These are phyloP conservation scores for Enteromius mattozi DNA, from an alignment of 2,797 vertebrate species.

Conservation along the genomic window DNA sequence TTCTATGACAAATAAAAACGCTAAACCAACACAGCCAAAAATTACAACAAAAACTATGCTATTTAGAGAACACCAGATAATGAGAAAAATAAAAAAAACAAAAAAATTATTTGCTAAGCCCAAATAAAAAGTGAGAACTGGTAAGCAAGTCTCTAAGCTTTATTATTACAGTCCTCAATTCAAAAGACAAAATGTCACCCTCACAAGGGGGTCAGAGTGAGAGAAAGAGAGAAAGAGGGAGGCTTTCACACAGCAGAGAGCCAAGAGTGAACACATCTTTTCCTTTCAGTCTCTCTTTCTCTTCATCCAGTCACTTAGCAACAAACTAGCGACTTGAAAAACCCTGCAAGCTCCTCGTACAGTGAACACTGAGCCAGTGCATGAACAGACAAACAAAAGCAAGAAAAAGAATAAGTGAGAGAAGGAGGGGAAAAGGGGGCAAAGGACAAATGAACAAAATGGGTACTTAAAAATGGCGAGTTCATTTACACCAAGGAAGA, in stretches of 20 bases:
- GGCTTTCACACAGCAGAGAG: slow-evolving; percentile 29
- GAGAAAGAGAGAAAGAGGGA: not conserved
- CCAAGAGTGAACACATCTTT: slow-evolving; percentile 5
- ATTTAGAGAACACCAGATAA: not conserved
- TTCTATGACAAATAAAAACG: not conserved
- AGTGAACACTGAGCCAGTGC: slow-evolving; percentile 23
- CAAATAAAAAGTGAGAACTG: slow-evolving; percentile 6
- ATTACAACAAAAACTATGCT: not conserved
- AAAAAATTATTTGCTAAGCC: not conserved
- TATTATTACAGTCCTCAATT: slow-evolving; percentile 33
- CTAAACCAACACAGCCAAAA: not conserved
- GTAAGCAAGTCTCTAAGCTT: not conserved
- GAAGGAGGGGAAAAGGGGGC: too few relatives aligned
- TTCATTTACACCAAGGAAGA: slow-evolving; percentile 4
- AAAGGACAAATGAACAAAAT: not conserved
- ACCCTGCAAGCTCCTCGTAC: slow-evolving; percentile 21
- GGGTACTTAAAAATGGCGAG: slow-evolving; percentile 12
- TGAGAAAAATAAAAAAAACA: not conserved
- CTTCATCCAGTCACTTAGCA: slow-evolving; percentile 66
- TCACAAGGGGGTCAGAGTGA: slow-evolving; percentile 23
- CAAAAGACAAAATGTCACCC: slow-evolving; percentile 48
- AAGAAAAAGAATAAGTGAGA: slow-evolving; percentile 28
- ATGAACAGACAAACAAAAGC: slow-evolving; percentile 38
- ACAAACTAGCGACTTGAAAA: slow-evolving; percentile 54
- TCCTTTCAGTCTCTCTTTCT: not conserved